Evolutionary conservation across 2,888 invertebrate species (phyloP).

Genomic region (Nomada goodeniana): DNA sequence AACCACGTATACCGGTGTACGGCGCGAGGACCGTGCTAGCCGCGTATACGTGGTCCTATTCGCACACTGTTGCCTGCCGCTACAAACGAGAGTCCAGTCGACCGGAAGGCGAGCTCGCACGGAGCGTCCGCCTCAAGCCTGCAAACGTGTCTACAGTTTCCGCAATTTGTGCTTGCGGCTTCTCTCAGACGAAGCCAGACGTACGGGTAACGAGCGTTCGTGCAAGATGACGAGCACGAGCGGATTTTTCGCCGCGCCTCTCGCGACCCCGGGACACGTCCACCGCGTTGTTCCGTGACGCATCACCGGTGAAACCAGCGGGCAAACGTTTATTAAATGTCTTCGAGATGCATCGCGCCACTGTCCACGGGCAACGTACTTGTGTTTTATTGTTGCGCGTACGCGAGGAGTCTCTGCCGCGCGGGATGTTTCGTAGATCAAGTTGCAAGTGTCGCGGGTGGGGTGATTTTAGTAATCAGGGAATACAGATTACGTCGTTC

Average conservation of each 20-base stretch:
- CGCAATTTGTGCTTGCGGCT: constrained; percentile 66
- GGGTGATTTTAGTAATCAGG: not conserved
- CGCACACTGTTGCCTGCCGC: constrained; percentile 33
- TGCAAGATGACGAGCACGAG: constrained; percentile 54
- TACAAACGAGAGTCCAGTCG: constrained; percentile 66
- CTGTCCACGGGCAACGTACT: not conserved
- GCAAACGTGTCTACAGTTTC: constrained; percentile 62
- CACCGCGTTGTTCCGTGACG: constrained; percentile 17
- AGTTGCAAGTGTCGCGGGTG: not conserved
- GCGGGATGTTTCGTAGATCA: not conserved
- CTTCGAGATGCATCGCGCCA: not conserved
- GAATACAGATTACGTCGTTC: no score
- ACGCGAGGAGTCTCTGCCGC: not conserved
- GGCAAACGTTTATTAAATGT: constrained; percentile 56
- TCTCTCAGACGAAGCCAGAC: constrained; percentile 54
- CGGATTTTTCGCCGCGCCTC: constrained; percentile 44
- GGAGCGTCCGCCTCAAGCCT: constrained; percentile 56
- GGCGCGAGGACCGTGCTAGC: constrained; percentile 21
- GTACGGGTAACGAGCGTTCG: constrained; percentile 58
- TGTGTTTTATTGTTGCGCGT: not conserved
- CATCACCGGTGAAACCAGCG: constrained; percentile 11
- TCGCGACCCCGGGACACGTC: constrained; percentile 5
- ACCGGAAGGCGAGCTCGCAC: constrained; percentile 61
- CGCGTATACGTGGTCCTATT: constrained; percentile 48
- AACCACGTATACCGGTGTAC: constrained; percentile 51